phyloP scores from a whole-genome alignment of 2,888 invertebrate genomes.

The Agriopis aurantiaria region DNA sequence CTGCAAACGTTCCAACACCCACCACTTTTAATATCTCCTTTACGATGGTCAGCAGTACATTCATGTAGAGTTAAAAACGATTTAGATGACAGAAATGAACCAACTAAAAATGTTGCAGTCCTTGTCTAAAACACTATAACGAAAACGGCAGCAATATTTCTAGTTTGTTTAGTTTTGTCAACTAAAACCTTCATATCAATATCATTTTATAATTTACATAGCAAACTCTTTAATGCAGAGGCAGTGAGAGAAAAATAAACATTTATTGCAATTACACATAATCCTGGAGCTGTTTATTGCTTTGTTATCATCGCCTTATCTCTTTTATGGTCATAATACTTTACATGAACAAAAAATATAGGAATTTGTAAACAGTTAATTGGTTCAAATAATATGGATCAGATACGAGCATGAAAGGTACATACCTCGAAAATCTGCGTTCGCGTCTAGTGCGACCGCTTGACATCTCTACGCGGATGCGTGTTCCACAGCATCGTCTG shows the following conservation, averaged over 20 bases:
- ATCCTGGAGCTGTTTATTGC: not conserved
- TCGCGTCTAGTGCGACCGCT: conserved; percentile 93
- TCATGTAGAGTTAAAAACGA: not conserved
- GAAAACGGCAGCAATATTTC: not conserved
- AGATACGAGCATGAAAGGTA: conserved; percentile 12
- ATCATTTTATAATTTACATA: conserved; percentile 13
- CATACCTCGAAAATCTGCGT: conserved; percentile 80
- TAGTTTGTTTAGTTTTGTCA: conserved; percentile 5
- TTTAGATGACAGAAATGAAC: not conserved
- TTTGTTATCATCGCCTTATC: conserved; percentile 5
- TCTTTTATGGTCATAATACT: not conserved
- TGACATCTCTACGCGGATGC: conserved; percentile 97
- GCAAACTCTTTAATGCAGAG: conserved; percentile 20
- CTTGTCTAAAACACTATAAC: not conserved
- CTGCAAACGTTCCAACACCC: conserved; percentile 87
- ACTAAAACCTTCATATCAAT: conserved; percentile 7
- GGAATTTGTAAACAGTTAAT: conserved; percentile 34
- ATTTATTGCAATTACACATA: not conserved
- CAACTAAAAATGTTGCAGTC: conserved; percentile 6
- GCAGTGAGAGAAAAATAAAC: too few relatives aligned
- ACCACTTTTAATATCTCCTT: conserved; percentile 82
- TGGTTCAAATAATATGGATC: conserved; percentile 13
- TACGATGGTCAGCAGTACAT: conserved; percentile 39
- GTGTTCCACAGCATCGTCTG: conserved; percentile 95
- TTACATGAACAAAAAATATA: conserved; percentile 27